A percentile compares a stretch with the other conserved stretches of the same genome.
These are phyloP conservation scores for Herpailurus yagouaroundi DNA, from an alignment of 2,113 vertebrate genomes.

Conservation along the genomic window DNA sequence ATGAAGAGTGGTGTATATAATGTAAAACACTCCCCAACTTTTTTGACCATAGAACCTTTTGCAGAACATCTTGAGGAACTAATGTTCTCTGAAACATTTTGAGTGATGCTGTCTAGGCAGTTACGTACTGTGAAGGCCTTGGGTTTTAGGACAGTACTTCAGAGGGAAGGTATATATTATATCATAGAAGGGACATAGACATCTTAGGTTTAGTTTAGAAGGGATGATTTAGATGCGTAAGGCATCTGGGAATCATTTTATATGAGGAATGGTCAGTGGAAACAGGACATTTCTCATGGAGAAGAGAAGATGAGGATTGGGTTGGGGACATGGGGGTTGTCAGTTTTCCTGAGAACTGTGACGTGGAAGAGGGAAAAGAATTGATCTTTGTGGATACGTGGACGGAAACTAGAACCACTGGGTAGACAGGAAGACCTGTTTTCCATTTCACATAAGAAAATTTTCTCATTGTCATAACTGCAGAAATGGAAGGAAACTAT, in stretches of 20 bases:
- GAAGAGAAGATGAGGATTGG: background rate
- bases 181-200: background rate
- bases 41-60: conserved; percentile 50
- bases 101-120: background rate
- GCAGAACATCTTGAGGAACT: conserved; percentile 32
- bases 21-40: background rate
- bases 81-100: conserved; percentile 39
- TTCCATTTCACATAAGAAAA: background rate
- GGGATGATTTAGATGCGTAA: background rate
- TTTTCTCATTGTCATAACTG: conserved; percentile 26
- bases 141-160: conserved; percentile 32
- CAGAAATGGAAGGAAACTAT: conserved; percentile 3
- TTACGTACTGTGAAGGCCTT: conserved; percentile 2
- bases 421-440: conserved; percentile 1
- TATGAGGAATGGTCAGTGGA: conserved; percentile 4
- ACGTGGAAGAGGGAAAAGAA: conserved; percentile 17
- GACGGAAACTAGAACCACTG: background rate
- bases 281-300: background rate
- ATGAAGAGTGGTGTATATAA: conserved; percentile 5
- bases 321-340: background rate
- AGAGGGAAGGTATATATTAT: background rate
- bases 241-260: conserved; percentile 29
- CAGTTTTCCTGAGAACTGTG: conserved; percentile 26
- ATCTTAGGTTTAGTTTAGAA: conserved; percentile 43
- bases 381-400: background rate